Conservation (phyloP, 1,140 invertebrate species). For the Anastatus disparis region DNA sequence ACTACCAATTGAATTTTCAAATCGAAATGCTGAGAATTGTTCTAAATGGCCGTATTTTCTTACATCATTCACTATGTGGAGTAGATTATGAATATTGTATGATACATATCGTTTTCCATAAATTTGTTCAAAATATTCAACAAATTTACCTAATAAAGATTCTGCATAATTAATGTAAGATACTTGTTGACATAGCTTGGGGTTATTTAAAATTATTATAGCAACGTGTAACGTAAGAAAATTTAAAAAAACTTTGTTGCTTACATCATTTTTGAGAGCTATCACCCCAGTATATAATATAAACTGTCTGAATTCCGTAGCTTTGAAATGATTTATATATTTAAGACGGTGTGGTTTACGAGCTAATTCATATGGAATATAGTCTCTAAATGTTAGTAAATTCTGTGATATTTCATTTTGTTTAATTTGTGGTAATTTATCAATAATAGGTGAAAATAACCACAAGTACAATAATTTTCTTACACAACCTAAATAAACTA, state of each 20-base stretch:
- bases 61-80: constrained; percentile 15
- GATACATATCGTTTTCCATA: constrained; percentile 11
- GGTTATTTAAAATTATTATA: constrained; percentile 40
- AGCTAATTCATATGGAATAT: too few species aligned
- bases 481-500: too few species aligned
- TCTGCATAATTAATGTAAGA: neutral
- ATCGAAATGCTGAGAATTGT: constrained; percentile 16
- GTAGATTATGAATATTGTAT: constrained; percentile 21
- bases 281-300: constrained; percentile 30
- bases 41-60: constrained; percentile 21
- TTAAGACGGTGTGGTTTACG: too few species aligned
- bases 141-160: constrained; percentile 3
- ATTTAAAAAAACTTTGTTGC: constrained; percentile 18
- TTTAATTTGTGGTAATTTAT: too few species aligned
- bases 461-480: too few species aligned
- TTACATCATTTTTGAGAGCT: constrained; percentile 14
- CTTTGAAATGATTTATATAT: too few species aligned
- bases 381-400: too few species aligned
- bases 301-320: too few species aligned
- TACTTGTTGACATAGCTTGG: neutral
- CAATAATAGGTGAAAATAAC: too few species aligned
- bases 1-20: constrained; percentile 17
- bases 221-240: constrained; percentile 38
- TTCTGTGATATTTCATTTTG: too few species aligned
- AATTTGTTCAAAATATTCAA: neutral